Evolutionary conservation across 2,797 vertebrate species (phyloP), one percentile per base, ranked within the genome.

Genomic region (Buphagus erythrorhynchus): DNA sequence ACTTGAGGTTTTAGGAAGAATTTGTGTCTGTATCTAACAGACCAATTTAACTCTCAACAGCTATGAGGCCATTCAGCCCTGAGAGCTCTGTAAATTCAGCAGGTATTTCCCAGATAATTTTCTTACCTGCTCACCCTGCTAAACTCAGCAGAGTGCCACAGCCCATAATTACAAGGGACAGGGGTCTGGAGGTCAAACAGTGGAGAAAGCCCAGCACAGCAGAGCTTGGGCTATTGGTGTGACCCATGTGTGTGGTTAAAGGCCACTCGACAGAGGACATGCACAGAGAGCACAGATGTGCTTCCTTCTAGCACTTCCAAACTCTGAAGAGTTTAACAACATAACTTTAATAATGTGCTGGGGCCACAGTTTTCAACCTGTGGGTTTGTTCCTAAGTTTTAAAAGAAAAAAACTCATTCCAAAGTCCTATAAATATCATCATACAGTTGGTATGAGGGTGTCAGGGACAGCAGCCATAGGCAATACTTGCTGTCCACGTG

Each of bases 241-340:
- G 45, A 59, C 5, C 57, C 4, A 0, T 61, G 8, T 31, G 26
- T 0, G 0, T 36, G 45, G 51, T 43, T 77, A 58, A 76, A 92
- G 42, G 22, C 54, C 42, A 22, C 42, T n/a, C 7, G 11, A 40
- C 11, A 43, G 26, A 24, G 31, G 48, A 61, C 0, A 0, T 8
- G 6, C 16, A 14, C 35, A 72, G 49, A 71, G 4, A 81, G 42
- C 36, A 62, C 33, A 49, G 68, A 45, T 2, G 1, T 65, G 31
- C 28, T 62, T 20, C 35, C 54, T 79, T 73, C 38, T n/a, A 72
- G 24, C 33, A 19, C 22, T 73, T 91, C 38, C 35, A 55, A 5
- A 54, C 40, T 65, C 62, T 25, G 16, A 2, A 73, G 7, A 51
- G 31, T 52, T 68, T 75, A 62, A 61, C 17, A 40, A 31, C 7